Base-by-base conservation (phyloP, 1,140 invertebrate species). In the Gryon sp. region DNA sequence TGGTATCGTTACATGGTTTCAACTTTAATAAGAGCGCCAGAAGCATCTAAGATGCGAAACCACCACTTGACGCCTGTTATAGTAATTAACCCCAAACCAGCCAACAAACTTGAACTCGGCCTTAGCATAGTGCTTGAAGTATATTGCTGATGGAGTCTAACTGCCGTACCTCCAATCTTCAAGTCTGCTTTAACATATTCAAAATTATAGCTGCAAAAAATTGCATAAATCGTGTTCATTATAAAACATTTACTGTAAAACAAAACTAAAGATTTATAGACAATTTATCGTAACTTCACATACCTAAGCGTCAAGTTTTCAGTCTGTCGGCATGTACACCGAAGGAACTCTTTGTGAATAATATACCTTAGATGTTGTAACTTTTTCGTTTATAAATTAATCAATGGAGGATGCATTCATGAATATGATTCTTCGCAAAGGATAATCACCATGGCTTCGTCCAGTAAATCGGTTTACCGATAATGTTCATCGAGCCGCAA, bases 61-160 rank as follows among this genome's bases (percentile, higher is more conserved):
- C 48, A 65, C 55, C 68, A 78, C 62, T 78, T 73, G 68, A 78
- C 68, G 62, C 75, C 63, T 68, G 75, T 78, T 78, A 78, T 16
- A 63, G 48, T 68, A 78, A 78, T 78, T 78, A 78, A 78, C 75
- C 75, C 48, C 63, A 62, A 78, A 73, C 75, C 41, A 73, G 48
- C 48, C 48, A 50, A 57, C 46, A 53, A 72, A 78, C 75, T 73
- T 73, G 66, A 77, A 77, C 62, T 43, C 66, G 15, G 34, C 11
- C 59, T 15, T 32, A 45, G 32, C 50, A 38, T 32, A 38, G 16
- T 28, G 22, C 0, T 46, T 18, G 40, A 22, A 19, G 18, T 5
- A 24, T 34, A 12, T 34, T 11, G 11, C 32, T 28, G 14, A 41
- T 50, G 40, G 41, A 46, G 9, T 24, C 15, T 15, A 63, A 45